Percentiles rank a stretch among this genome's conserved stretches.
phyloP scores from a whole-genome alignment of 1,140 invertebrate species.

The Glossosoma conforme region DNA sequence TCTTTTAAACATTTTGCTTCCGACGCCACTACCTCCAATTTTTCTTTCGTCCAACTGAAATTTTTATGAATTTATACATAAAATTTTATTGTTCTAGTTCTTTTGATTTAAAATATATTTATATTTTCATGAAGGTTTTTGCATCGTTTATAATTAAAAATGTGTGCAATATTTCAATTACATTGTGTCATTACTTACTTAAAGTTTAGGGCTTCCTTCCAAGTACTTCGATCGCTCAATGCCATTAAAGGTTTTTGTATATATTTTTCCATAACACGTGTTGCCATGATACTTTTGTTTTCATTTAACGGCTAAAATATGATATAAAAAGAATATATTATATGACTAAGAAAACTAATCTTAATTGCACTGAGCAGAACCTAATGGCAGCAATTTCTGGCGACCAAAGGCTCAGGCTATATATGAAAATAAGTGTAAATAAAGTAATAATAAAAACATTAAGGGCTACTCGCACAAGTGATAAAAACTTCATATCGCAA shows the following conservation, averaged over 20 bases:
- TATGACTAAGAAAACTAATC: not conserved
- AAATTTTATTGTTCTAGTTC: not conserved
- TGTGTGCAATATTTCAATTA: too few relatives aligned
- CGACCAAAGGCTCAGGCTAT: too few relatives aligned
- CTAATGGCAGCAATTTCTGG: too few relatives aligned
- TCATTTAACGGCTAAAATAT: constrained; percentile 24
- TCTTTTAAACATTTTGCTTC: constrained; percentile 17
- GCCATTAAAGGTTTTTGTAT: constrained; percentile 25
- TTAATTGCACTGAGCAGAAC: too few relatives aligned
- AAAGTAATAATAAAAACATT: too few relatives aligned
- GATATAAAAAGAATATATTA: constrained; percentile 5
- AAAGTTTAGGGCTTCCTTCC: constrained; percentile 24
- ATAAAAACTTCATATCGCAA: too few relatives aligned
- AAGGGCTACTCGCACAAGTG: too few relatives aligned
- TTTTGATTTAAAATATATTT: too few relatives aligned
- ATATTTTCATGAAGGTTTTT: too few relatives aligned
- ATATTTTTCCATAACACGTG: constrained; percentile 23
- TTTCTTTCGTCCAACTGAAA: constrained; percentile 23
- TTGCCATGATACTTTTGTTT: constrained; percentile 21
- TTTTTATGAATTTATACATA: not conserved
- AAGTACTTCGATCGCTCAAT: constrained; percentile 20
- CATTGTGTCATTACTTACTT: constrained; percentile 18
- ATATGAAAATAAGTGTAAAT: too few relatives aligned
- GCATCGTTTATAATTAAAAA: too few relatives aligned
- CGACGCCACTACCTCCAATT: constrained; percentile 1